phyloP scores from a whole-genome alignment of 1,140 invertebrate genomes.

The Archegozetes longisetosus region DNA sequence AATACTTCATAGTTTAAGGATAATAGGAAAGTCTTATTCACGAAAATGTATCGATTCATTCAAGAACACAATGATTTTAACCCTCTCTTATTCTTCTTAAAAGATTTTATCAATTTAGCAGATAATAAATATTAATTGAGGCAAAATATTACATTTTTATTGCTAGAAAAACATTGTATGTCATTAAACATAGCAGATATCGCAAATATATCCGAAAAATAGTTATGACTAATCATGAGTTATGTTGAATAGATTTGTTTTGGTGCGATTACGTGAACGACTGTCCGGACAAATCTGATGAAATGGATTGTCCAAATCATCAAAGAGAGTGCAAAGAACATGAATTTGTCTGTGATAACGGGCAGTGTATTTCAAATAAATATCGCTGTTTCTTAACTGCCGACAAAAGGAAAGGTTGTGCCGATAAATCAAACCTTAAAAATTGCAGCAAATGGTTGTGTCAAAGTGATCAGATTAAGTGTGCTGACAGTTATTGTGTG shows the following conservation, averaged over 20 bases:
- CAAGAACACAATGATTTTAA: no score
- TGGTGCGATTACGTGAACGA: conserved; percentile 35
- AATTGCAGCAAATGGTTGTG: background rate
- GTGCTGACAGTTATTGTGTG: conserved; percentile 14
- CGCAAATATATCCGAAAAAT: no score
- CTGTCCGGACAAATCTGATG: conserved; percentile 27
- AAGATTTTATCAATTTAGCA: no score
- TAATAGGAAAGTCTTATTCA: no score
- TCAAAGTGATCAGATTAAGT: conserved; percentile 2
- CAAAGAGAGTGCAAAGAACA: background rate
- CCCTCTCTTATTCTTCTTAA: no score
- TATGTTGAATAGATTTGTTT: conserved; percentile 25
- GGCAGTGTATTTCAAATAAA: conserved; percentile 12
- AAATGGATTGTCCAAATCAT: conserved; percentile 31
- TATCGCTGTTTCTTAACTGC: conserved; percentile 10
- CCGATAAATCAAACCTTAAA: conserved; percentile 16
- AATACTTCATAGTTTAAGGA: no score
- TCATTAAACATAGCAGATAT: no score
- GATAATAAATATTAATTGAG: no score
- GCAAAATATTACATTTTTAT: no score
- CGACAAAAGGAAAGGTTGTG: conserved; percentile 12
- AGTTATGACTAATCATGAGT: background rate
- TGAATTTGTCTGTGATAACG: conserved; percentile 12
- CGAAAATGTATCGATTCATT: no score
- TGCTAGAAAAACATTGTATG: no score